Conservation (phyloP, 2,113 vertebrate species). For the Tragulus kanchil region DNA sequence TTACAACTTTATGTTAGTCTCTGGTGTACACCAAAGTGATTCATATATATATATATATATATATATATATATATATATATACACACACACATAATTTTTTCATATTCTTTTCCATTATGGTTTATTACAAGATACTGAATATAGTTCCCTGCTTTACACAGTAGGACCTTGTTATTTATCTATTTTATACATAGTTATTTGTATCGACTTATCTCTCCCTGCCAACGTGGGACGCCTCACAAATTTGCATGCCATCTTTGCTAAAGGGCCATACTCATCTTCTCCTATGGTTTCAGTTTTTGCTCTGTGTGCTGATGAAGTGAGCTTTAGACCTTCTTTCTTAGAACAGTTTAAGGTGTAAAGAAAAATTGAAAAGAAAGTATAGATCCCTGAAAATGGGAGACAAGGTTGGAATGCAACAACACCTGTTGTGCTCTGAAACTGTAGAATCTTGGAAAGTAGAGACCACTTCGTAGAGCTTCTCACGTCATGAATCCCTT, state of each 20-base stretch:
- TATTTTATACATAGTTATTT: background rate
- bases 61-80: background rate
- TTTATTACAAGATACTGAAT: background rate
- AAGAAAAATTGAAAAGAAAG: background rate
- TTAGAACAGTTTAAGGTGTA: slow-evolving; percentile 18
- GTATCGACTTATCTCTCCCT: background rate
- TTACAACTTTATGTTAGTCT: background rate
- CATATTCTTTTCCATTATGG: background rate
- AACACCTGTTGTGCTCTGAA: background rate
- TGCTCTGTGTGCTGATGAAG: background rate
- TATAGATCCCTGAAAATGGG: background rate
- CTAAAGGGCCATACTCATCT: too few species aligned
- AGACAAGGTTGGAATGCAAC: background rate
- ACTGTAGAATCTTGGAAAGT: slow-evolving; percentile 1
- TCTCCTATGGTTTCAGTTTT: background rate
- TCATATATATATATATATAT: background rate
- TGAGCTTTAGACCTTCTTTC: background rate
- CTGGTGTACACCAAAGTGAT: background rate
- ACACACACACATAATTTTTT: background rate
- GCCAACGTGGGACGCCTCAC: background rate
- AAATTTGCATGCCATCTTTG: background rate
- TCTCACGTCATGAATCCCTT: background rate
- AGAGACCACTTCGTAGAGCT: background rate
- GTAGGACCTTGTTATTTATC: background rate
- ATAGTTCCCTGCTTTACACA: background rate